Conservation (phyloP, 2,113 vertebrate species). For the Arenaria interpres region DNA sequence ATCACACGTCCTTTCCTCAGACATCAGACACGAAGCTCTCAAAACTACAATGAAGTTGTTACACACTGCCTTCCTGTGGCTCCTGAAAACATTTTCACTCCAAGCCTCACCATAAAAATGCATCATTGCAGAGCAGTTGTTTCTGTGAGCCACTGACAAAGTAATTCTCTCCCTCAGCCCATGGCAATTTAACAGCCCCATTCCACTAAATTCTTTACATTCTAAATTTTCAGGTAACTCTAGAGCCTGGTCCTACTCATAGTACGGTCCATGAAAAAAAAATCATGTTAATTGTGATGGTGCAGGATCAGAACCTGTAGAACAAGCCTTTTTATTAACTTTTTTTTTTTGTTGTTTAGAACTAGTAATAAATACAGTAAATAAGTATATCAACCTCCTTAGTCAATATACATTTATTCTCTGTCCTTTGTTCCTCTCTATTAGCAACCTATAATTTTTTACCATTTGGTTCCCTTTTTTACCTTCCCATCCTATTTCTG, state of each 20-base stretch:
- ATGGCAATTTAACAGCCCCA: not conserved
- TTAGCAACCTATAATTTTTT: not conserved
- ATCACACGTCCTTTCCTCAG: not conserved
- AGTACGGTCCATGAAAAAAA: not conserved
- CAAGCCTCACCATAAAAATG: not conserved
- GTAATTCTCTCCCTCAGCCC: not conserved
- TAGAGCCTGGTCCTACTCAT: not conserved
- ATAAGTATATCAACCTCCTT: not conserved
- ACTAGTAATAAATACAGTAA: not conserved
- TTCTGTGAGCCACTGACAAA: not conserved
- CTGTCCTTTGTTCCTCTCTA: not conserved
- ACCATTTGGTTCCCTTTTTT: not conserved
- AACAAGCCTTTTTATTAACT: not conserved
- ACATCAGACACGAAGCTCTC: not conserved
- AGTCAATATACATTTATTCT: not conserved
- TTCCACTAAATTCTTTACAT: not conserved
- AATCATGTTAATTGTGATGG: not conserved
- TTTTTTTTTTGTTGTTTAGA: not conserved
- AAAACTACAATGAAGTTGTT: not conserved
- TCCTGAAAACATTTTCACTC: slow-evolving; percentile 24
- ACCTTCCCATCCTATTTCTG: not conserved
- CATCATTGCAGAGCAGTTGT: not conserved
- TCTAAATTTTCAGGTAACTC: not conserved
- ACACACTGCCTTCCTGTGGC: slow-evolving; percentile 56
- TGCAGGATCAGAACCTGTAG: not conserved